A percentile compares a stretch with the other conserved stretches of the same genome.
Conservation (phyloP, 37 sponge, comb jelly and placozoan species). For the Bolinopsis microptera region DNA sequence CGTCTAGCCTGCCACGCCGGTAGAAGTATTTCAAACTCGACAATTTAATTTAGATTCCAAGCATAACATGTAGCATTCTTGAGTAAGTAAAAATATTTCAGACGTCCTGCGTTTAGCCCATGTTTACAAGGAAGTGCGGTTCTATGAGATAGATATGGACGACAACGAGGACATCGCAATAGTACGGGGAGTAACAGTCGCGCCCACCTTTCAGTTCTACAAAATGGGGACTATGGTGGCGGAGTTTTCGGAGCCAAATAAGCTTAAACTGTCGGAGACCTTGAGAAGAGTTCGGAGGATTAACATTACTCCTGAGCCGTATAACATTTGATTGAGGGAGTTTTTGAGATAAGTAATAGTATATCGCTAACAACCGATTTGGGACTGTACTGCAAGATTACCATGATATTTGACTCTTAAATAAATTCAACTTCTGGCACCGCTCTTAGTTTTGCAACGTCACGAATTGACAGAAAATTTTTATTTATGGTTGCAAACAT, state of each 20-base stretch:
- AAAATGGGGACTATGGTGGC: not conserved
- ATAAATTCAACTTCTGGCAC: no score
- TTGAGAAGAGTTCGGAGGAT: not conserved
- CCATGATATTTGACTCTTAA: no score
- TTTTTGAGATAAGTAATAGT: not conserved
- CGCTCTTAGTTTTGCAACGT: no score
- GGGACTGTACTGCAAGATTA: no score
- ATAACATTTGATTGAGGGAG: not conserved
- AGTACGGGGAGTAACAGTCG: not conserved
- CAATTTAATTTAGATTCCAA: no score
- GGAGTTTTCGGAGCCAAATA: constrained; percentile 3
- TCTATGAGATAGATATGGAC: constrained; percentile 7
- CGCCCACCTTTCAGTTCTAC: constrained; percentile 33
- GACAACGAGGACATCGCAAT: constrained; percentile 5
- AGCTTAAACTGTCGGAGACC: not conserved
- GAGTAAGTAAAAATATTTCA: no score
- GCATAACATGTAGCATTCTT: no score
- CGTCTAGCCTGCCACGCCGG: no score
- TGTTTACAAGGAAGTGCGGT: not conserved
- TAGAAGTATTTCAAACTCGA: no score
- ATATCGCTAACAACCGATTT: not conserved
- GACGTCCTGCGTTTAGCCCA: not conserved
- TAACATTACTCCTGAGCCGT: not conserved
- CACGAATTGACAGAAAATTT: no score
- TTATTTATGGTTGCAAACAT: no score